Base-by-base conservation (phyloP, 2,113 vertebrate species). In the Eidolon helvum region DNA sequence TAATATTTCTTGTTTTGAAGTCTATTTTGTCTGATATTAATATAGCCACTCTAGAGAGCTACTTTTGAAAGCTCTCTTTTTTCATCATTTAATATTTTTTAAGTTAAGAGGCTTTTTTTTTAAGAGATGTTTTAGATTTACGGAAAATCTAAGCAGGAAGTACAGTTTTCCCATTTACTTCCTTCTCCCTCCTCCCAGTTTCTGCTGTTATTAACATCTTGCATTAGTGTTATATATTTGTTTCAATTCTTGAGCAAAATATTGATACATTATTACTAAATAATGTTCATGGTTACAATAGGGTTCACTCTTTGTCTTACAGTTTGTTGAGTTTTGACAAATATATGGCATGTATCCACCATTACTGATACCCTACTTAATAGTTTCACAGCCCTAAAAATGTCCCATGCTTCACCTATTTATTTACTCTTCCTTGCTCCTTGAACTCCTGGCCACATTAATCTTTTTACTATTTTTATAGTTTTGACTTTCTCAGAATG, bases 11-110 rank as follows among this genome's bases (percentile, higher is more conserved):
- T 87, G 7, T 61, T 90, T 63, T 78, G 80, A 95, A 87, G 40
- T 90, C 30, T 74, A 18, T 48, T 61, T 96, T 94, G 11, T 90
- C 66, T 90, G 48, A 68, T 87, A 55, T 53, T 90, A 61, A 94
- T 78, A 48, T 68, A 61, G 35, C 15, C 10, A 45, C 5, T 40
- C n/a, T 48, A 15, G 50, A 50, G 50, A 92, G n/a, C 4, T 63
- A 71, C 33, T 95, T 94, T 94, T 77, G 12, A n/a, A 50, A 50
- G 50, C 50, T 50, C 16, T 50, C 15, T 50, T 57, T 94, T 78
- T 24, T 38, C 14, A 55, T 83, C 19, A 57, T 77, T 85, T 63
- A 75, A 24, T 53, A 16, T 94, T 91, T 55, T 50, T 18, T 35
- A 82, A 92, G 63, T 79, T 50, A 59, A 79, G 48, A 30, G n/a